Conservation (phyloP, 2,113 vertebrate species). For the Hiodon alosoides region DNA sequence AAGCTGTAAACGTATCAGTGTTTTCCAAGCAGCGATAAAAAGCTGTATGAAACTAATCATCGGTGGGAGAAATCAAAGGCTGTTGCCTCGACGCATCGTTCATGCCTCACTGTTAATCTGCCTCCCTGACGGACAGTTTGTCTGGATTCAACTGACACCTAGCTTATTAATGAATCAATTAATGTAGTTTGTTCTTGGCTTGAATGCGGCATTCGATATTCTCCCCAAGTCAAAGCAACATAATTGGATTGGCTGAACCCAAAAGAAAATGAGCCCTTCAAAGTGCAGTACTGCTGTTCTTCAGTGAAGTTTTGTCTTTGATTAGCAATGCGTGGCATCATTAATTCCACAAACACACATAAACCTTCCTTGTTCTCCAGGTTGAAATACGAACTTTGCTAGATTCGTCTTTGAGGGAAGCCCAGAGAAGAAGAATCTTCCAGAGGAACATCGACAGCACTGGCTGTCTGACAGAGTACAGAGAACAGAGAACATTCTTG, state of each 20-base stretch:
- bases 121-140: slow-evolving; percentile 12
- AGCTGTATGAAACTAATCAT: slow-evolving; percentile 6
- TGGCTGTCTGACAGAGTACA: no score
- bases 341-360: background rate
- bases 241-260: background rate
- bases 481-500: no score
- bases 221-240: background rate
- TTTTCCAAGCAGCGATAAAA: slow-evolving; percentile 7
- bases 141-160: background rate
- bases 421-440: background rate
- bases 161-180: slow-evolving; percentile 19
- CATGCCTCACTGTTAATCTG: background rate
- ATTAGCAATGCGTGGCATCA: background rate
- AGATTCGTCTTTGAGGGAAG: no score
- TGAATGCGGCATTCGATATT: slow-evolving; percentile 4
- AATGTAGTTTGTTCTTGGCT: slow-evolving; percentile 12
- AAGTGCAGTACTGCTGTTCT: background rate
- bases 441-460: no score
- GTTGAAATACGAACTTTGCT: no score
- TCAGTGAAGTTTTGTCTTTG: background rate
- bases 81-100: background rate
- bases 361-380: no score
- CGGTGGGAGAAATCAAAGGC: slow-evolving; percentile 3
- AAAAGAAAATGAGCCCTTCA: background rate
- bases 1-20: slow-evolving; percentile 13